Evolutionary conservation across 2,888 invertebrate species (phyloP).

Genomic region (Trissonchulus latispiculum): DNA sequence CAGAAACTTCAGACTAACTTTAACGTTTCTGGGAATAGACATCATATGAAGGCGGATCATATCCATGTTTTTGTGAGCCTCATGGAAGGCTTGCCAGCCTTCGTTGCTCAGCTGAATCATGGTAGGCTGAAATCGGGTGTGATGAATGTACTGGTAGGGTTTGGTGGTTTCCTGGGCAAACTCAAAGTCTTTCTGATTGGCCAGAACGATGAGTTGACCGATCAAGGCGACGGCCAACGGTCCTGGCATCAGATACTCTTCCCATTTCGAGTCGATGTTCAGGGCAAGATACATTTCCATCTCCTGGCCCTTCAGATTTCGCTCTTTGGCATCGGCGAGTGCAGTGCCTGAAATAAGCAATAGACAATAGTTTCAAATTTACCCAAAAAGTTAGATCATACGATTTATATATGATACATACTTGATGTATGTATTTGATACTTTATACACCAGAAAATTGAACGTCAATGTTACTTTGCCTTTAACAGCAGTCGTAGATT

Average conservation of each 20-base stretch:
- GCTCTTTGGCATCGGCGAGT: neutral
- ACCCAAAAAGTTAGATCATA: too few species aligned
- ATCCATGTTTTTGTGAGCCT: slow-evolving; percentile 20
- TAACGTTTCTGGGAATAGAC: slow-evolving; percentile 10
- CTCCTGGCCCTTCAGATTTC: neutral
- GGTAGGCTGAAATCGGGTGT: neutral
- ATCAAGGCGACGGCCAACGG: slow-evolving; percentile 4
- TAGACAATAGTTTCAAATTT: too few species aligned
- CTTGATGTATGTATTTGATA: too few species aligned
- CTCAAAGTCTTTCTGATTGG: neutral
- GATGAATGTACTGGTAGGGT: neutral
- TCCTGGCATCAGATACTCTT: slow-evolving; percentile 8
- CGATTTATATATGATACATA: too few species aligned
- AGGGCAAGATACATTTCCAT: neutral
- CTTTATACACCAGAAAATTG: too few species aligned
- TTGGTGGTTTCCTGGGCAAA: neutral
- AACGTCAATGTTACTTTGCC: too few species aligned
- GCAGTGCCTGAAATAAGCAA: too few species aligned
- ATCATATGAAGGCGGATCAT: slow-evolving; percentile 12
- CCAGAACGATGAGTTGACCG: slow-evolving; percentile 11
- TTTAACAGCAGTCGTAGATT: too few species aligned
- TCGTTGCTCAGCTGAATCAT: slow-evolving; percentile 14
- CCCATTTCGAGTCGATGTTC: slow-evolving; percentile 1
- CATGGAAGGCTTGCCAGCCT: slow-evolving; percentile 19
- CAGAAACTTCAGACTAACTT: slow-evolving; percentile 3